A percentile compares a stretch with the other conserved stretches of the same genome.
These are phyloP conservation scores for Pangasius mekongensis DNA, from an alignment of 2,797 vertebrate species.

Conservation along the genomic window DNA sequence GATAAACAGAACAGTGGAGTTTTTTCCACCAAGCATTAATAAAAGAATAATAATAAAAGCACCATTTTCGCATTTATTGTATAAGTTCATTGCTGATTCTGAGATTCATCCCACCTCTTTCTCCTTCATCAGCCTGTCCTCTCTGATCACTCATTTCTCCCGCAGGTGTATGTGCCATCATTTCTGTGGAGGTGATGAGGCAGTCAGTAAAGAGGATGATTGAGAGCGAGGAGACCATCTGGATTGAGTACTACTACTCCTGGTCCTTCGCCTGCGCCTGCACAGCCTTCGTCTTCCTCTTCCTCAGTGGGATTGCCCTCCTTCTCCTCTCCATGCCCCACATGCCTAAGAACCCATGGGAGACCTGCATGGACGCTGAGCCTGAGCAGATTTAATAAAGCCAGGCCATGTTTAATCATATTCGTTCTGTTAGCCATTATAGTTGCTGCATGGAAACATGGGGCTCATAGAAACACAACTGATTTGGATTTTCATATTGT, in stretches of 20 bases:
- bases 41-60: neutral
- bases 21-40: neutral
- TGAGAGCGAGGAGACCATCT: conserved; percentile 89
- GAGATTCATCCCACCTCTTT: neutral
- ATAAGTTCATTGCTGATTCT: neutral
- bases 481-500: neutral
- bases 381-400: conserved; percentile 77
- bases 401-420: neutral
- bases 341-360: conserved; percentile 97
- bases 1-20: neutral
- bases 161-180: conserved; percentile 90
- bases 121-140: neutral
- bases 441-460: neutral
- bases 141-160: conserved; percentile 23
- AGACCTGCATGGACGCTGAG: conserved; percentile 96
- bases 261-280: conserved; percentile 97
- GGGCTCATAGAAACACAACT: neutral
- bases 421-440: neutral
- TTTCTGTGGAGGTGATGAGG: conserved; percentile 94
- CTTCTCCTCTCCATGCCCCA: conserved; percentile 92
- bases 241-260: conserved; percentile 88
- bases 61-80: neutral
- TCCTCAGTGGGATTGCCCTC: conserved; percentile 85
- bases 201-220: conserved; percentile 97
- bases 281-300: conserved; percentile 85